Evolutionary conservation across 2,888 invertebrate genomes (phyloP), one percentile per base, ranked within the genome.

Genomic region (Scrobipalpa costella): DNA sequence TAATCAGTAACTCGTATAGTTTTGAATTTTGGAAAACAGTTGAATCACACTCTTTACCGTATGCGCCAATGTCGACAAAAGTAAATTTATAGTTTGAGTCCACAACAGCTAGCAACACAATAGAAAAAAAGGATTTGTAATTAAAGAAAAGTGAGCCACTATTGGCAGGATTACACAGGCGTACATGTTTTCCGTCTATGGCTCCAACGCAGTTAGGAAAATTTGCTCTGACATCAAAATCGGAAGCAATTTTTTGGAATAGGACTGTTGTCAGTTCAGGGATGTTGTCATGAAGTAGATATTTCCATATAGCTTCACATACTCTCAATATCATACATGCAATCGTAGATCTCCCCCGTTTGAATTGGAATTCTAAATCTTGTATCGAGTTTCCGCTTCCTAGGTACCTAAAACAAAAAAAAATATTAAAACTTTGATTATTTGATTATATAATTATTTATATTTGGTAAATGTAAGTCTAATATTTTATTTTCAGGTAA

Each of bases 351-450:
- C 50, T 69, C 13, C 66, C 66, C 34, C 69, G 66, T 66, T 67
- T 69, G 59, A 69, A 71, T 70, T 70, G 71, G 67, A 68, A 70
- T 67, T 71, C 66, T 62, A 73, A 67, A 49, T 73, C 69, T 52
- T 63, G 67, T 55, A 72, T 69, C 64, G 68, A 68, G 70, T 72
- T 71, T 68, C 72, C 71, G 40, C 66, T 72, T 58, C 67, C 71
- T 52, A 71, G 59, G 67, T 72, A 71, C 65, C 70, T 71, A 64
- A 66, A 70, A 68, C 49, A 64, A 63, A 69, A 69, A n/a, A n/a
- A 65, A 44, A 64, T 59, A 67, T 58, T n/a, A n/a, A n/a, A n/a
- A n/a, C n/a, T n/a, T n/a, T n/a, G n/a, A n/a, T n/a, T n/a, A n/a
- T n/a, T n/a, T n/a, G n/a, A n/a, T n/a, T n/a, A n/a, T n/a, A 57